A percentile compares a stretch with the other conserved stretches of the same genome.
phyloP scores from a whole-genome alignment of 2,888 invertebrate species.

The Scaptomyza cyrtandrae region DNA sequence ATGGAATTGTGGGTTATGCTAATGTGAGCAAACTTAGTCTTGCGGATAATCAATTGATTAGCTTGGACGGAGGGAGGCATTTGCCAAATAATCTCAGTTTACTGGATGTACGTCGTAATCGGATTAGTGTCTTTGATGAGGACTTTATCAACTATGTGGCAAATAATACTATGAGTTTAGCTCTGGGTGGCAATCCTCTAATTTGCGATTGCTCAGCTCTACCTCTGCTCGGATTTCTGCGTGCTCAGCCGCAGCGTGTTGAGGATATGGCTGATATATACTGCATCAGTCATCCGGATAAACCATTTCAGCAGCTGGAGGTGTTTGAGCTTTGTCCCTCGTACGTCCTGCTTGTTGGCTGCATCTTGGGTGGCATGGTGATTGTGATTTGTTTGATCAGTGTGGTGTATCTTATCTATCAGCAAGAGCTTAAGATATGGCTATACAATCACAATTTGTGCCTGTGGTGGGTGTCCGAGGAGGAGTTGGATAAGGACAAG shows the following conservation, averaged over 20 bases:
- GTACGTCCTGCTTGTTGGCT: conserved; percentile 80
- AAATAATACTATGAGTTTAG: conserved; percentile 85
- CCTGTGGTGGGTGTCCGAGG: conserved; percentile 87
- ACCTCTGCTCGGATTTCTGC: conserved; percentile 86
- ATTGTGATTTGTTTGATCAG: conserved; percentile 82
- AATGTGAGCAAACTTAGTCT: conserved; percentile 85
- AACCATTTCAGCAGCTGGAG: conserved; percentile 66
- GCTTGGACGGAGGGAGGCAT: conserved; percentile 74
- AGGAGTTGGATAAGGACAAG: conserved; percentile 87
- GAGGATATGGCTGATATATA: conserved; percentile 64
- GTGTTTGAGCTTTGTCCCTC: conserved; percentile 84
- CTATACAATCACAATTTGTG: conserved; percentile 87
- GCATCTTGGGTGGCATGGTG: conserved; percentile 84
- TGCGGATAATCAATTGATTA: conserved; percentile 85
- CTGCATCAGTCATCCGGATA: conserved; percentile 53
- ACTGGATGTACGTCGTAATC: conserved; percentile 86
- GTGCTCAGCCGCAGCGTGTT: conserved; percentile 81
- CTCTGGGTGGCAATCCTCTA: conserved; percentile 88
- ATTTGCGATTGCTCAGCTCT: conserved; percentile 88
- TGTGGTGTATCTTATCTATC: conserved; percentile 85
- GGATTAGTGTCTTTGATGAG: conserved; percentile 85
- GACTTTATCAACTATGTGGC: conserved; percentile 83
- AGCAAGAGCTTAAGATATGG: conserved; percentile 88
- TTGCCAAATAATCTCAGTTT: conserved; percentile 84
- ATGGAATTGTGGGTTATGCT: conserved; percentile 81